A percentile compares a stretch with the other conserved stretches of the same genome.
These are phyloP conservation scores for Leuciscus idus DNA, from an alignment of 2,113 vertebrate genomes.

Conservation along the genomic window DNA sequence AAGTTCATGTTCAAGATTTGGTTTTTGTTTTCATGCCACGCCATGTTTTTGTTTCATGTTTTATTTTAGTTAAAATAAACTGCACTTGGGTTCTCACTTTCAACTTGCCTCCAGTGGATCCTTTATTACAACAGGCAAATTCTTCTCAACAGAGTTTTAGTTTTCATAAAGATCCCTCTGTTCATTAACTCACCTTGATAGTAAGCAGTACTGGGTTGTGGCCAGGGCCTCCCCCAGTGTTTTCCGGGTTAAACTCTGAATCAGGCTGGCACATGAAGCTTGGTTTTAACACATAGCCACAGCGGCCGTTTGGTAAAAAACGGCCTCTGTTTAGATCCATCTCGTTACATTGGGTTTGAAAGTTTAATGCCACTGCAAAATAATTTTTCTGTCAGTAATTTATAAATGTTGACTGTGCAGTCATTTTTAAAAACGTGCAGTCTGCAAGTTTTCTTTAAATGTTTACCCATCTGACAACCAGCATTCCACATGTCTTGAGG, in stretches of 20 bases:
- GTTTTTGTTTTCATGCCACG: too few relatives aligned
- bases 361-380: slow-evolving; percentile 90
- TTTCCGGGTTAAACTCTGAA: slow-evolving; percentile 81
- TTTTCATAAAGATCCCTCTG: background rate
- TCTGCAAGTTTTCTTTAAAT: background rate
- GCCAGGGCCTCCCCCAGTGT: slow-evolving; percentile 75
- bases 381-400: background rate
- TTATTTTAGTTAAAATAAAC: too few relatives aligned
- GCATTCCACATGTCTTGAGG: slow-evolving; percentile 97
- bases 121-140: too few relatives aligned
- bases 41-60: too few relatives aligned
- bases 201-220: slow-evolving; percentile 75
- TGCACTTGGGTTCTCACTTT: too few relatives aligned
- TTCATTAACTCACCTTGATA: slow-evolving; percentile 70
- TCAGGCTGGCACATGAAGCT: slow-evolving; percentile 74
- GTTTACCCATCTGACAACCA: slow-evolving; percentile 92
- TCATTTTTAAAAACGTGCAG: background rate
- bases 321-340: slow-evolving; percentile 93
- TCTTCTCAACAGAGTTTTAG: background rate
- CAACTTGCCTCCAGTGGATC: too few relatives aligned
- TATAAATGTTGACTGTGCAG: background rate
- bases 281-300: slow-evolving; percentile 89
- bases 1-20: too few relatives aligned
- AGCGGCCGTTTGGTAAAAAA: slow-evolving; percentile 86
- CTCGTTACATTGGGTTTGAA: slow-evolving; percentile 89